phyloP scores from a whole-genome alignment of 2,797 vertebrate species.

The Syngnathus rostellatus region DNA sequence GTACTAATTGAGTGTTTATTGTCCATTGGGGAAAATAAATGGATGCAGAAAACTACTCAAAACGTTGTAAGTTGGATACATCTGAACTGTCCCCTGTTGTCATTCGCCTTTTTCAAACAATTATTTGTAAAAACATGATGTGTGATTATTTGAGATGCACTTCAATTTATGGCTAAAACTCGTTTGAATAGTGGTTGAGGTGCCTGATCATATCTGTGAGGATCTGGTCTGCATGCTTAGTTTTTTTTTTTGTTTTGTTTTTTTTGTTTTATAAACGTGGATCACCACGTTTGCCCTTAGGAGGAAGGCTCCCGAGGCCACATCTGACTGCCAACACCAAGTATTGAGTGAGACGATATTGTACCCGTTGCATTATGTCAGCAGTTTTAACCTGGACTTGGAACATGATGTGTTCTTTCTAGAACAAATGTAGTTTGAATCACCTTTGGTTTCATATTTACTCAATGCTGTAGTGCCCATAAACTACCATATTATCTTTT shows the following conservation, averaged over 20 bases:
- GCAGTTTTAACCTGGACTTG: constrained; percentile 3
- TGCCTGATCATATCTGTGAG: not conserved
- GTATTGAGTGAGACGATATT: constrained; percentile 6
- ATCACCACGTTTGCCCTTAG: constrained; percentile 40
- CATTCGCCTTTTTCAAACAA: not conserved
- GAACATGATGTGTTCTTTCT: not conserved
- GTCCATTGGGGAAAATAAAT: too few species aligned
- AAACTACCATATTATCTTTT: constrained; percentile 7
- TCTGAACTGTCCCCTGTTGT: not conserved
- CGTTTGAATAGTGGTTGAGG: not conserved
- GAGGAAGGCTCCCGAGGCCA: constrained; percentile 46
- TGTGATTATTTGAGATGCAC: not conserved
- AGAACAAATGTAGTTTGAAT: not conserved
- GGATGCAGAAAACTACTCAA: not conserved
- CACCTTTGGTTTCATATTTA: not conserved
- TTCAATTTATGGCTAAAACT: not conserved
- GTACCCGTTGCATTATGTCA: not conserved
- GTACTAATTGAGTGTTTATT: not conserved
- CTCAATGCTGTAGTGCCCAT: not conserved
- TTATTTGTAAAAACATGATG: not conserved
- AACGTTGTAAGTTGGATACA: not conserved
- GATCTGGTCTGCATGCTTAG: constrained; percentile 1
- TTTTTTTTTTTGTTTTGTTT: constrained; percentile 16
- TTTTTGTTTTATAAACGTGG: constrained; percentile 41
- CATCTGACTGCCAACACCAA: constrained; percentile 29